Base-by-base conservation (phyloP, 2,888 invertebrate species). In the Plusia festucae region DNA sequence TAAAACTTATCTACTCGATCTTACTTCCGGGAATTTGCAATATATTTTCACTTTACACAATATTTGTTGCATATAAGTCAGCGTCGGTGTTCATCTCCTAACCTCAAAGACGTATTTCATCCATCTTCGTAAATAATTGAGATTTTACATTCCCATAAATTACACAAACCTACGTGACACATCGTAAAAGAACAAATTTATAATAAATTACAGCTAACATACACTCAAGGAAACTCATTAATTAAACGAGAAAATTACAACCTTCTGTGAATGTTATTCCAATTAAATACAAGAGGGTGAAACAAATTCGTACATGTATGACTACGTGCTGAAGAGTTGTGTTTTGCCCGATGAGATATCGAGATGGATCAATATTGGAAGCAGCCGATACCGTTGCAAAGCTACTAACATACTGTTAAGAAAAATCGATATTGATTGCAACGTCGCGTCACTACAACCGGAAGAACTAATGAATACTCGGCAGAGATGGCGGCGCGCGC, bases 141-240 rank as follows among this genome's bases (percentile, higher is more conserved):
- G 52, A 67, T 27, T 9, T 60, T 15, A 59, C 11, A 44, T 32
- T 59, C 73, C 44, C 65, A 58, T 59, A 57, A 53, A 66, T 72
- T 20, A 53, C 51, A 53, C 46, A 62, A 49, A 49, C 46, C 18
- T 60, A 67, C 46, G 56, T 40, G 59, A 66, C 67, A 72, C 56
- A 53, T 53, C 61, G 53, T 67, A 52, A 74, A 44, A 20, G 32
- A n/a, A 54, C 57, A 65, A 65, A 61, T 6, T 66, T 61, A 53
- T 61, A 56, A 73, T 71, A 76, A 73, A 73, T 73, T 73, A 73
- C 56, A 0, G 34, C 40, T 55, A 61, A 59, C 61, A n/a, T 52
- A 44, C 22, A 22, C 32, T 63, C 8, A 53, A 60, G 65, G 60
- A 76, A 67, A 63, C 53, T 57, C 51, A 57, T 59, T 78, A 67